Evolutionary conservation across 2,113 vertebrate genomes (phyloP), one percentile per base, ranked within the genome.

Genomic region (Scomber colias): DNA sequence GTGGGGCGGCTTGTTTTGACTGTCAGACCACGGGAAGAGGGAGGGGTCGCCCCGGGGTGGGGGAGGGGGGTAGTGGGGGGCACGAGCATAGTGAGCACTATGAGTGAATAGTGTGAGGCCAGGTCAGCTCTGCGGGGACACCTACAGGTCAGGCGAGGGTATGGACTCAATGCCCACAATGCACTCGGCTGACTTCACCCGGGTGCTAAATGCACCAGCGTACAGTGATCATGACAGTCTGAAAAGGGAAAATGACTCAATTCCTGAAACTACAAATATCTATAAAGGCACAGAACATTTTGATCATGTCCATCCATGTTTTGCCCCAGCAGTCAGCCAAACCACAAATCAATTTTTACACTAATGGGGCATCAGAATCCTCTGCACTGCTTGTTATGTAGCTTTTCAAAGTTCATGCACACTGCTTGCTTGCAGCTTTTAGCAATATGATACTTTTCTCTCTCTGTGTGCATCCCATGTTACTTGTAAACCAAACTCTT

Each of bases 111-210:
- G 27, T 61, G 57, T 56, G 78, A n/a, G 54, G 19, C 19, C 54
- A 67, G 77, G 81, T 81, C 72, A 88, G 83, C 87, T 78, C 90
- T 75, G 77, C 31, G 16, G 77, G 66, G 90, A 91, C 88, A 89
- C 89, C 88, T 84, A 67, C 77, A 93, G 91, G 84, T 84, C 71
- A 73, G 62, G 24, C 6, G 0, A 60, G 24, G 64, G 66, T 51
- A 79, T 66, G 63, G 21, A 31, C 57, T 8, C 21, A 7, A 40
- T 15, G 30, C 57, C 86, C 78, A 80, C 45, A 72, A 83, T 90
- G 73, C 77, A 71, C 51, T 60, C 48, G 55, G 57, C 15, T 60
- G 45, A 35, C 55, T 56, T 51, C 59, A 72, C 48, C 53, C 44
- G 51, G 31, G 15, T 53, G 17, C 31, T 63, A n/a, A 51, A n/a